Percentiles rank a stretch among this genome's conserved stretches.
These are phyloP conservation scores for Ips typographus DNA, from an alignment of 1,140 invertebrate species.

Conservation along the genomic window DNA sequence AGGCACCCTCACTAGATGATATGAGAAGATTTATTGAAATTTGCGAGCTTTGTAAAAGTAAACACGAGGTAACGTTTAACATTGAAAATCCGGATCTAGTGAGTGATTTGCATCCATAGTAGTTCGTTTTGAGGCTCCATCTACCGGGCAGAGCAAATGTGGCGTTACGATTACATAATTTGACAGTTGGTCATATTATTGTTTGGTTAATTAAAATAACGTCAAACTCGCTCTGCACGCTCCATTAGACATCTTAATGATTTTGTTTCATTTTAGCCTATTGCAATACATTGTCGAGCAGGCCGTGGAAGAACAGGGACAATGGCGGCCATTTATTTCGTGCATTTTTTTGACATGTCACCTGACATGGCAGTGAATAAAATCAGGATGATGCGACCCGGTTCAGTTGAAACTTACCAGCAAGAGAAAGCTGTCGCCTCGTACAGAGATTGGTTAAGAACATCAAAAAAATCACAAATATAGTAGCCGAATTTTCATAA, in stretches of 20 bases:
- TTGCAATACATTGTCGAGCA: slow-evolving; percentile 69
- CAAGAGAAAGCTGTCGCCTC: slow-evolving; percentile 64
- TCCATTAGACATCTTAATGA: not conserved
- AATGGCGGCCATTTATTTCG: slow-evolving; percentile 70
- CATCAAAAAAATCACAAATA: slow-evolving; percentile 13
- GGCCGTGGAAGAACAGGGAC: slow-evolving; percentile 69
- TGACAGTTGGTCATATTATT: too few species aligned
- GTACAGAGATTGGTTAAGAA: slow-evolving; percentile 61
- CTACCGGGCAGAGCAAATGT: too few species aligned
- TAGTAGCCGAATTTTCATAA: too few species aligned
- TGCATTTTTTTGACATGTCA: slow-evolving; percentile 60
- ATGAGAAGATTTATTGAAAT: slow-evolving; percentile 68
- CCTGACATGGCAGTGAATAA: slow-evolving; percentile 65
- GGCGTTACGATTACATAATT: too few species aligned
- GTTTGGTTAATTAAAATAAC: too few species aligned
- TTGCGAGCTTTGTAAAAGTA: slow-evolving; percentile 52
- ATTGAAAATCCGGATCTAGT: too few species aligned
- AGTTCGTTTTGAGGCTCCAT: too few species aligned
- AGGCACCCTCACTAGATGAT: slow-evolving; percentile 64
- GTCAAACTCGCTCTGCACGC: not conserved
- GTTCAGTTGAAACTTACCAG: slow-evolving; percentile 67
- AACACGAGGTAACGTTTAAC: slow-evolving; percentile 37
- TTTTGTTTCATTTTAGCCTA: slow-evolving; percentile 53
- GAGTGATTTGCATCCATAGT: too few species aligned
- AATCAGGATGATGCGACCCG: slow-evolving; percentile 61